These are phyloP conservation scores for Stenotaenia linearis DNA, from an alignment of 2,888 invertebrate species.

Conservation along the genomic window DNA sequence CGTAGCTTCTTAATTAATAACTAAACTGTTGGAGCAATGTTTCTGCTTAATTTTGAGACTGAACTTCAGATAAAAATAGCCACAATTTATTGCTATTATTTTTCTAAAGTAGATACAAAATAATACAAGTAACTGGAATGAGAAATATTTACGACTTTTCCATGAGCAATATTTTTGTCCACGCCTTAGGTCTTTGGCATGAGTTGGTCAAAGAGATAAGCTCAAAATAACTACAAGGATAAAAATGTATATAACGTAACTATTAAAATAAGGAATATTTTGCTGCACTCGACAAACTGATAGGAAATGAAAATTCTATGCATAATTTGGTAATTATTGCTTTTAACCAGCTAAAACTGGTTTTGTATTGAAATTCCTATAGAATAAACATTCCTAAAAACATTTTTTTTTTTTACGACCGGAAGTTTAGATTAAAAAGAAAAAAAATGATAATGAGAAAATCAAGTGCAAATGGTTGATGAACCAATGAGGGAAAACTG, in stretches of 20 bases:
- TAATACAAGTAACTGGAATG: not conserved
- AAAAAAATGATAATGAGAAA: not conserved
- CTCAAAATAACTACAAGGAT: not conserved
- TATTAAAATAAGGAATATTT: not conserved
- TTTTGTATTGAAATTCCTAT: not conserved
- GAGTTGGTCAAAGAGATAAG: not conserved
- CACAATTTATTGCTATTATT: too few relatives aligned
- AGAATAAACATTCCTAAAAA: too few relatives aligned
- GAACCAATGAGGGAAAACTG: not conserved
- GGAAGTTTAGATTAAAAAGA: not conserved
- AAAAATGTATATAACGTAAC: not conserved
- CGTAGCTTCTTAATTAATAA: too few relatives aligned
- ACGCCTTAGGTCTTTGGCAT: not conserved
- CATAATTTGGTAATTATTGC: not conserved
- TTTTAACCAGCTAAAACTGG: not conserved
- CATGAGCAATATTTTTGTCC: not conserved
- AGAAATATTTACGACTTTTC: not conserved
- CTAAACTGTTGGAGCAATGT: too few relatives aligned
- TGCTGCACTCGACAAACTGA: not conserved
- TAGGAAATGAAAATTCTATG: not conserved
- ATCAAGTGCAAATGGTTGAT: not conserved
- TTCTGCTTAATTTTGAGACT: too few relatives aligned
- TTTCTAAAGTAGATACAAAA: too few relatives aligned
- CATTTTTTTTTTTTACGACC: not conserved
- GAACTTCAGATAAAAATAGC: too few relatives aligned